Evolutionary conservation across 2,797 vertebrate genomes (phyloP).

Genomic region (Neosilurus mollespiculum): DNA sequence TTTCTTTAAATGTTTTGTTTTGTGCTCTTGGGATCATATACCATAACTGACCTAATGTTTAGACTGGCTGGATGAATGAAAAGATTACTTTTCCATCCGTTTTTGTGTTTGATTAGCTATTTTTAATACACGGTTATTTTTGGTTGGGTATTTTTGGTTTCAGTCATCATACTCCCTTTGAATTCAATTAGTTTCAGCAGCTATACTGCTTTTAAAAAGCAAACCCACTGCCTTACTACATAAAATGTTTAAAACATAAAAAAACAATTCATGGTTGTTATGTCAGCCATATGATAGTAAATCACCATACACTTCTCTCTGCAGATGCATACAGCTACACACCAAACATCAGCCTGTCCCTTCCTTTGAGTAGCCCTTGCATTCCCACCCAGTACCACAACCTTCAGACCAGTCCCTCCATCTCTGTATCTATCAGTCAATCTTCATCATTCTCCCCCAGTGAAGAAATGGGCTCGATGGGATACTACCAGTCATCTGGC

Average conservation of each 20-base stretch:
- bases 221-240: neutral
- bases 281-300: neutral
- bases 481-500: constrained; percentile 81
- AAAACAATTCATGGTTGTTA: neutral
- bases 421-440: constrained; percentile 79
- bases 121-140: constrained; percentile 63
- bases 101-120: constrained; percentile 56
- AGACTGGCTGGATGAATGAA: constrained; percentile 21
- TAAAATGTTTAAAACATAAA: neutral
- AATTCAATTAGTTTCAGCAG: neutral
- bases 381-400: constrained; percentile 85
- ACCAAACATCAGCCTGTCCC: constrained; percentile 79
- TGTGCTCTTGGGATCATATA: neutral
- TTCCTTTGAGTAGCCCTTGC: constrained; percentile 82
- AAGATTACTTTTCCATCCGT: constrained; percentile 47
- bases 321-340: constrained; percentile 88
- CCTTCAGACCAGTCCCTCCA: constrained; percentile 81
- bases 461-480: constrained; percentile 72
- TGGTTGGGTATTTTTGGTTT: constrained; percentile 54
- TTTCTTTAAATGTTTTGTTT: neutral
- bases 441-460: constrained; percentile 76
- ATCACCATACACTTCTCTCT: constrained; percentile 50
- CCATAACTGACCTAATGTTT: constrained; percentile 15
- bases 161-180: constrained; percentile 40
- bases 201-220: constrained; percentile 52